Evolutionary conservation across 1,140 invertebrate species (phyloP).

Genomic region (Drosophila malerkotliana): DNA sequence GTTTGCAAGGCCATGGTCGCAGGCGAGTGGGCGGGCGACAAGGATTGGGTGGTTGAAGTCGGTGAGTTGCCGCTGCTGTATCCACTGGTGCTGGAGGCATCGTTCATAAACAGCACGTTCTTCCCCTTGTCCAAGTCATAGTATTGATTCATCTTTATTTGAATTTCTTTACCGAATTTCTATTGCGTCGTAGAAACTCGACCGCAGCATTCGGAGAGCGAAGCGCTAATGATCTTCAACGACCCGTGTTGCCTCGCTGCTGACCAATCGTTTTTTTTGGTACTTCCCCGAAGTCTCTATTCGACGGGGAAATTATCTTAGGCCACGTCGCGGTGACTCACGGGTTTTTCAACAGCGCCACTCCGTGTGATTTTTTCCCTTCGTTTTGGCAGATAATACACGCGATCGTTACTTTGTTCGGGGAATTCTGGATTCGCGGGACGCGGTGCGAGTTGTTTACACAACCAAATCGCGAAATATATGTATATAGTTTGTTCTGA

Average conservation of each 20-base stretch:
- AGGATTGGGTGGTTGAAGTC: slow-evolving; percentile 35
- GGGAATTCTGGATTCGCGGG: slow-evolving; percentile 28
- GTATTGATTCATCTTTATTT: slow-evolving; percentile 58
- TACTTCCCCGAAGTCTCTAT: slow-evolving; percentile 68
- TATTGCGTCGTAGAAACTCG: slow-evolving; percentile 33
- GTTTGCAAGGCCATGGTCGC: slow-evolving; percentile 54
- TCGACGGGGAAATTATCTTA: slow-evolving; percentile 40
- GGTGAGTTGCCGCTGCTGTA: slow-evolving; percentile 72
- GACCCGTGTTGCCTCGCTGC: slow-evolving; percentile 18
- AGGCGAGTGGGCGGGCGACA: slow-evolving; percentile 71
- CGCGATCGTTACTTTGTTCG: slow-evolving; percentile 16
- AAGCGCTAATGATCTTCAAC: slow-evolving; percentile 52
- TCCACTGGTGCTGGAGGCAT: slow-evolving; percentile 74
- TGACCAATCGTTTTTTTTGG: slow-evolving; percentile 42
- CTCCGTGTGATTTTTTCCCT: slow-evolving; percentile 61
- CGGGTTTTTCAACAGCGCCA: slow-evolving; percentile 62
- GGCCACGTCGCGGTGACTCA: slow-evolving; percentile 67
- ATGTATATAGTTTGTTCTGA: slow-evolving; percentile 11
- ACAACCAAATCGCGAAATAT: slow-evolving; percentile 43
- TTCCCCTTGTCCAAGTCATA: slow-evolving; percentile 70
- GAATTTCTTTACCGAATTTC: slow-evolving; percentile 6
- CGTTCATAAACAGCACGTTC: slow-evolving; percentile 62
- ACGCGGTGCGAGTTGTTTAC: slow-evolving; percentile 40
- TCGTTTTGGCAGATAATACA: slow-evolving; percentile 11
- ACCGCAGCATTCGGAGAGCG: slow-evolving; percentile 36